Conservation (phyloP, 2,113 vertebrate genomes). For the Tachysurus vachellii region DNA sequence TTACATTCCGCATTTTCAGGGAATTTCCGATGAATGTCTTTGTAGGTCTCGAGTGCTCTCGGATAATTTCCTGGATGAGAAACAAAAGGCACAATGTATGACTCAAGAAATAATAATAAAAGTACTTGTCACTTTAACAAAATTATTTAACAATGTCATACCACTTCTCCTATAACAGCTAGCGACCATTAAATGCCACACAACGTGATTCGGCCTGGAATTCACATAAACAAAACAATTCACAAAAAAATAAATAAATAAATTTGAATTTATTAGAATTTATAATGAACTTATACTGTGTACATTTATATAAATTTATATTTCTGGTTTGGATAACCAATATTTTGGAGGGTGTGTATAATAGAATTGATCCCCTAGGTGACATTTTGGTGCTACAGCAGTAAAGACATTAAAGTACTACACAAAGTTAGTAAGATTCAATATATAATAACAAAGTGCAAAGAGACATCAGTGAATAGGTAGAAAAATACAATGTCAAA, state of each 20-base stretch:
- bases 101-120: not conserved
- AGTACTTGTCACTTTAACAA: not conserved
- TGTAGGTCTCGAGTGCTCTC: conserved; percentile 92
- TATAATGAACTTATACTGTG: not conserved
- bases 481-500: not conserved
- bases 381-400: not conserved
- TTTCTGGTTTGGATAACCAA: not conserved
- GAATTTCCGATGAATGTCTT: conserved; percentile 90
- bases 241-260: not conserved
- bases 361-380: not conserved
- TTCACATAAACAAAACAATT: not conserved
- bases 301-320: not conserved
- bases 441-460: not conserved
- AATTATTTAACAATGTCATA: conserved; percentile 49
- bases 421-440: not conserved
- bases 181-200: conserved; percentile 94
- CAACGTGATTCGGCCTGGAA: conserved; percentile 84
- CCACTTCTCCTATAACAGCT: conserved; percentile 94
- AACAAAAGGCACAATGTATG: not conserved
- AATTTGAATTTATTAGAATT: not conserved
- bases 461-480: not conserved
- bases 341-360: not conserved
- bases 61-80: conserved; percentile 88
- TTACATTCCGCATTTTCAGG: conserved; percentile 96
- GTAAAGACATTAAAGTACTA: not conserved